Percentiles rank a stretch among this genome's conserved stretches.
Conservation (phyloP, 2,888 invertebrate species). For the Tenthredo scrophulariae region DNA sequence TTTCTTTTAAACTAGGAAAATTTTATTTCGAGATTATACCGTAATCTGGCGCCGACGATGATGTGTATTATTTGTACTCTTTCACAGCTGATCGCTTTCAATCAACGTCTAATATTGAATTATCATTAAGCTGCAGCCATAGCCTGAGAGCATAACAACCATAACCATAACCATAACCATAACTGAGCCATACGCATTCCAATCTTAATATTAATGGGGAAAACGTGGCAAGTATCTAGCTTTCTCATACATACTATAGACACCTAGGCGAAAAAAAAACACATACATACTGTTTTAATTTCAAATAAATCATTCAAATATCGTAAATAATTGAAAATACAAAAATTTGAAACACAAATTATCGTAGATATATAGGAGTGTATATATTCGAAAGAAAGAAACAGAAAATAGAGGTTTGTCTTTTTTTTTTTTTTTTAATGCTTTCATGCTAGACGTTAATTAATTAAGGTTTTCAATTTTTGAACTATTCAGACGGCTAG, state of each 20-base stretch:
- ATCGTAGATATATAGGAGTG: no score
- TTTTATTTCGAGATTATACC: neutral
- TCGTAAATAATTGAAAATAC: neutral
- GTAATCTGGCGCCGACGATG: constrained; percentile 7
- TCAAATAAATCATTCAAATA: neutral
- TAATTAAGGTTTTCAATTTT: neutral
- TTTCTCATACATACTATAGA: neutral
- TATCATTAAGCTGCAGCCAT: constrained; percentile 26
- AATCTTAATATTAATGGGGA: constrained; percentile 20
- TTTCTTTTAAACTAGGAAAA: neutral
- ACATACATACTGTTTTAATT: neutral
- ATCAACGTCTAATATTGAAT: constrained; percentile 43
- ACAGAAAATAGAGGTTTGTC: neutral
- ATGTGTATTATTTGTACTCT: constrained; percentile 3
- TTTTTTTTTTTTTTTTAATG: neutral
- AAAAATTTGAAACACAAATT: no score
- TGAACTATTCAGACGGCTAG: neutral
- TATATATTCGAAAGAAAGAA: neutral
- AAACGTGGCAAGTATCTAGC: constrained; percentile 6
- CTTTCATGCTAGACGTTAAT: neutral
- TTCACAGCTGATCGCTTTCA: constrained; percentile 34
- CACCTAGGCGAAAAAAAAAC: neutral
- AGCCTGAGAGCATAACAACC: neutral
- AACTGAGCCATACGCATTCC: constrained; percentile 26
- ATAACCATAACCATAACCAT: neutral